phyloP scores from a whole-genome alignment of 2,888 invertebrate genomes.

The Machimus atricapillus region DNA sequence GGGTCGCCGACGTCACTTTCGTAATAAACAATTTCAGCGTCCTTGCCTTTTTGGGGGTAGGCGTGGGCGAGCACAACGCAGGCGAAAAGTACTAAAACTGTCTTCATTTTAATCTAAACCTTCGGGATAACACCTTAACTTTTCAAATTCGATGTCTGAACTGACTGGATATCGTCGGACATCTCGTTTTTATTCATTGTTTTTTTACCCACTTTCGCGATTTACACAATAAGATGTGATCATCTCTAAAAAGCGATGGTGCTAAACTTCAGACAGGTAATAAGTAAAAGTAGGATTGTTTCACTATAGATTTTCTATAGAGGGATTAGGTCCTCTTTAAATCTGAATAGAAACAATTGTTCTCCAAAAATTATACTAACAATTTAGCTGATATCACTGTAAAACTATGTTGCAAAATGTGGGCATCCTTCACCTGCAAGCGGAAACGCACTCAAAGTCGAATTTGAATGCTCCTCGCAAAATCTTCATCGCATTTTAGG shows the following conservation, averaged over 20 bases:
- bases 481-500: neutral
- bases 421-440: neutral
- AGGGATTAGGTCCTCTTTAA: neutral
- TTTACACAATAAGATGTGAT: neutral
- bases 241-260: neutral
- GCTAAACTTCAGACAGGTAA: neutral
- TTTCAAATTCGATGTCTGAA: neutral
- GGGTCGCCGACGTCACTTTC: constrained; percentile 4
- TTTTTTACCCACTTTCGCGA: neutral
- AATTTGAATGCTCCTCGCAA: constrained; percentile 4
- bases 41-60: neutral
- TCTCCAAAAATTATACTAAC: neutral
- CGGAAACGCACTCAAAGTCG: neutral
- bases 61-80: neutral
- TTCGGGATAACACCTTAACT: neutral
- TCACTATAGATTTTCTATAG: neutral
- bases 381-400: neutral
- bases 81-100: neutral
- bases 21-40: constrained; percentile 28
- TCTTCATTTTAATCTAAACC: neutral
- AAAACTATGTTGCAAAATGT: neutral
- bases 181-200: constrained; percentile 11
- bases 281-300: neutral
- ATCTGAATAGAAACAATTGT: neutral
- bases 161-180: neutral